Evolutionary conservation across 2,797 vertebrate genomes (phyloP).

Genomic region (Sphenopsis melanotis): DNA sequence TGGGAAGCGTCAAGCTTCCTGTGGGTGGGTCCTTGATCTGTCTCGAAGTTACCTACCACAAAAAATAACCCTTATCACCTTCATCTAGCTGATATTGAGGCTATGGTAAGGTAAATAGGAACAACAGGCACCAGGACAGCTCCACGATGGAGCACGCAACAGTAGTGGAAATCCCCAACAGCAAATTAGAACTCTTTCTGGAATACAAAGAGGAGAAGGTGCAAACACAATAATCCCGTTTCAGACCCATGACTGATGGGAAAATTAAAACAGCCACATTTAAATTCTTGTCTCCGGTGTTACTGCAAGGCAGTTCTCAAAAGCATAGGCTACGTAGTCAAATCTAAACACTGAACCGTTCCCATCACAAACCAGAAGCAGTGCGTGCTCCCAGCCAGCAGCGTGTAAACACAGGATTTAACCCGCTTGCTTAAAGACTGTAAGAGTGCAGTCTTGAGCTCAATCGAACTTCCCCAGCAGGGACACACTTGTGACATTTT

Average conservation of each 20-base stretch:
- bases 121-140: not conserved
- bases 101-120: not conserved
- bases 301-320: not conserved
- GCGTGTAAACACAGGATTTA: not conserved
- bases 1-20: not conserved
- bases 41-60: not conserved
- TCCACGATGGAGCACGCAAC: not conserved
- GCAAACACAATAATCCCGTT: not conserved
- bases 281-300: not conserved
- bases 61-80: not conserved
- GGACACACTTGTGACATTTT: not conserved
- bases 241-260: not conserved
- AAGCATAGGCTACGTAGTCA: fast-evolving
- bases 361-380: not conserved
- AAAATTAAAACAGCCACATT: not conserved
- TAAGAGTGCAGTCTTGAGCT: too few species aligned
- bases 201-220: not conserved
- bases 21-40: not conserved
- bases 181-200: not conserved
- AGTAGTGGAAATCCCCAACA: not conserved
- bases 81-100: not conserved
- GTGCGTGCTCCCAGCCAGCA: not conserved
- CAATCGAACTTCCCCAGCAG: not conserved
- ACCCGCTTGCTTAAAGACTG: fast-evolving
- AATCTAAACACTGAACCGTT: not conserved